Evolutionary conservation across 2,888 invertebrate species (phyloP).

Genomic region (Scaeva pyrastri): DNA sequence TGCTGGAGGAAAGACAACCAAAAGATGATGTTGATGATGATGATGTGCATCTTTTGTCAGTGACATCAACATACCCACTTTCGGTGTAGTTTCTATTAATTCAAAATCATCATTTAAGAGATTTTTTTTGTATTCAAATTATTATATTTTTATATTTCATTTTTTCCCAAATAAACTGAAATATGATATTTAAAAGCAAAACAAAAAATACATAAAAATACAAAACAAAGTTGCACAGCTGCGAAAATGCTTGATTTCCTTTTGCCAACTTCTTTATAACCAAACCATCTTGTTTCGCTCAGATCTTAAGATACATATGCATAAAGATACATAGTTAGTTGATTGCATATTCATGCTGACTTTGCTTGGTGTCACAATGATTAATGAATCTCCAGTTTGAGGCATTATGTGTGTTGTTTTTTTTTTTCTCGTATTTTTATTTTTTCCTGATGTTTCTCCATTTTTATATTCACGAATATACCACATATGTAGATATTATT

Average conservation of each 20-base stretch:
- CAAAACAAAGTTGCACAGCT: conserved; percentile 68
- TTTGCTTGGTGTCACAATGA: conserved; percentile 81
- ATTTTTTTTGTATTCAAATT: conserved; percentile 28
- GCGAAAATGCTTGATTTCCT: conserved; percentile 69
- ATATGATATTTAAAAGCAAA: conserved; percentile 33
- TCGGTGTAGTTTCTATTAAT: conserved; percentile 64
- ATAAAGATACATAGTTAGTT: conserved; percentile 26
- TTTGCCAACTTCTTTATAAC: conserved; percentile 59
- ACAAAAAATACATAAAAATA: no score
- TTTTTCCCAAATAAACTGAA: conserved; percentile 55
- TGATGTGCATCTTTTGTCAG: conserved; percentile 69
- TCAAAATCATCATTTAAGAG: conserved; percentile 44
- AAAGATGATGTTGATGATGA: conserved; percentile 30
- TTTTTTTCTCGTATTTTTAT: conserved; percentile 44
- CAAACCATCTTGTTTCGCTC: conserved; percentile 52
- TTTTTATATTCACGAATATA: conserved; percentile 48
- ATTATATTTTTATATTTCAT: conserved; percentile 39
- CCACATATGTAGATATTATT: conserved; percentile 63
- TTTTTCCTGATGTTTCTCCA: conserved; percentile 74
- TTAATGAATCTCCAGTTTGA: conserved; percentile 83
- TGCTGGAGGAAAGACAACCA: background rate
- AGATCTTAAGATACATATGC: conserved; percentile 4
- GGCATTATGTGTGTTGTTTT: conserved; percentile 77
- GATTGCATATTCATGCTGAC: conserved; percentile 76
- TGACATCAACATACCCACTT: conserved; percentile 56